Conservation (phyloP, 2,888 invertebrate genomes). For the Dexiosoma caninum region DNA sequence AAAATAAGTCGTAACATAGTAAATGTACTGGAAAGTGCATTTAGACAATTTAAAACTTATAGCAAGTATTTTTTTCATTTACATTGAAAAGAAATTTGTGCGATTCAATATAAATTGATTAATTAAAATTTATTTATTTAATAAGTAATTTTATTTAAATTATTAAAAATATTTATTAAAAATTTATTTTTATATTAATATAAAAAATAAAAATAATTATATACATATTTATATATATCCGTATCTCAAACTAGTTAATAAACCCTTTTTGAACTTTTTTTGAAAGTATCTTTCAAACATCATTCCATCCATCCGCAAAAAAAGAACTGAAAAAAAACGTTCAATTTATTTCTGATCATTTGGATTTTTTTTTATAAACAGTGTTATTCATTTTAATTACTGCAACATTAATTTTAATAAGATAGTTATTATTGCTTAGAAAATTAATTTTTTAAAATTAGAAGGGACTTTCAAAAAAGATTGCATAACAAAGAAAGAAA, state of each 20-base stretch:
- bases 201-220: no score
- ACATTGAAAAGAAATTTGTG: no score
- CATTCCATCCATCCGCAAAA: not conserved
- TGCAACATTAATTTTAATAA: not conserved
- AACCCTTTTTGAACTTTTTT: not conserved
- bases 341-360: constrained; percentile 14
- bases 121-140: no score
- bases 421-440: not conserved
- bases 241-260: not conserved
- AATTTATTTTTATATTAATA: no score
- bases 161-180: no score
- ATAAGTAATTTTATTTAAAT: no score
- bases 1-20: no score
- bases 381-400: not conserved
- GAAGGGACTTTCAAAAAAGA: constrained; percentile 24
- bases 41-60: no score
- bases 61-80: no score
- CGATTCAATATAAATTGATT: no score
- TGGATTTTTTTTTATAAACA: constrained; percentile 1
- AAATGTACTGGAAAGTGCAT: no score
- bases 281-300: not conserved
- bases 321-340: not conserved
- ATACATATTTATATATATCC: not conserved
- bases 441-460: constrained; percentile 3
- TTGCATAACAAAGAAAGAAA: not conserved